Evolutionary conservation across 2,113 vertebrate genomes (phyloP).

Genomic region (Lagopus leucura): DNA sequence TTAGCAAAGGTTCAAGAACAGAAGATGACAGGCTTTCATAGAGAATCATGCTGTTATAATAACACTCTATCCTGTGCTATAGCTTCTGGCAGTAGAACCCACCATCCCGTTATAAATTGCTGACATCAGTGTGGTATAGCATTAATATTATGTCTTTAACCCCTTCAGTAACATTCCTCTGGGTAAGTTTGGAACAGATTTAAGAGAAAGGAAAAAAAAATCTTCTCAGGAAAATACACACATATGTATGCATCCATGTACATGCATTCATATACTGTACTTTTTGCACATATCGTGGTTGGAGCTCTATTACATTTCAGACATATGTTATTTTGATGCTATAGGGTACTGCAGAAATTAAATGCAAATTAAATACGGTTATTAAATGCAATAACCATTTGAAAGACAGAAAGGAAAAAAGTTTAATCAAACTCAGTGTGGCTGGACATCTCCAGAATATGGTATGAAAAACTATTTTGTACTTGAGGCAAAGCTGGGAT

Average conservation of each 20-base stretch:
- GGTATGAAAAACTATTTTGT: background rate
- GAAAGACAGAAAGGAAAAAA: background rate
- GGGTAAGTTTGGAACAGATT: background rate
- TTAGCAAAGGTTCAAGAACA: constrained; percentile 63
- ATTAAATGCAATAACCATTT: background rate
- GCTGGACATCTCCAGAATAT: background rate
- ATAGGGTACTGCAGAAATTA: background rate
- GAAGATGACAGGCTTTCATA: constrained; percentile 72
- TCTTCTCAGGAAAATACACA: background rate
- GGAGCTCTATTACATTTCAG: background rate
- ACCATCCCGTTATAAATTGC: constrained; percentile 37
- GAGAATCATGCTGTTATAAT: constrained; percentile 52
- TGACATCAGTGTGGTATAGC: constrained; percentile 31
- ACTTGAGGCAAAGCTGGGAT: background rate
- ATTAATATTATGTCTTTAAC: constrained; percentile 44
- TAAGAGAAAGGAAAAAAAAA: background rate
- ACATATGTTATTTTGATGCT: background rate
- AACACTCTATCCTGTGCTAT: constrained; percentile 22
- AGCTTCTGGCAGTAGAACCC: constrained; percentile 47
- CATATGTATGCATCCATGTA: too few species aligned
- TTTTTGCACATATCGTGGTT: background rate
- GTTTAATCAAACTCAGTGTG: background rate
- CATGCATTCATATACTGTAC: background rate
- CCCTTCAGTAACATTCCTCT: background rate
- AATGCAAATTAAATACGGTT: background rate